Evolutionary conservation across 2,797 vertebrate genomes (phyloP), one percentile per base, ranked within the genome.

Genomic region (Odontamblyopus lacepedii): DNA sequence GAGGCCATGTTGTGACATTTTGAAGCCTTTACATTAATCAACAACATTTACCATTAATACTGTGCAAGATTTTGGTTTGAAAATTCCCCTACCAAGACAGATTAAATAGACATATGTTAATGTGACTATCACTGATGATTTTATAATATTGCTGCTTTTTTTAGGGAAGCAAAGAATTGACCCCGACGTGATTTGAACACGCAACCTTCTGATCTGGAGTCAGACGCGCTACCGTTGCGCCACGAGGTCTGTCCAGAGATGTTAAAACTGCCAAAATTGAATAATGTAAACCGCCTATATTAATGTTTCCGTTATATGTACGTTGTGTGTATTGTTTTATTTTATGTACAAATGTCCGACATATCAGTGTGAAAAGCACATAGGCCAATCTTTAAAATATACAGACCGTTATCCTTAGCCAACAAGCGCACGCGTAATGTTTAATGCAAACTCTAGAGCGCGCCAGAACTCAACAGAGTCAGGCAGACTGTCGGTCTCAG

Each of bases 131-230:
- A 16, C 0, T 23, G 9, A 12, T 57, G 23, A 29, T 4, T 13
- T 2, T 16, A 23, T 23, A 11, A 57, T 4, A 57, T 57, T 57
- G 3, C 13, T 26, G n/a, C 5, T 41, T 41, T 41, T 3, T 12
- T 27, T 29, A 65, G 27, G 3, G 8, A 48, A 41, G 12, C 16
- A 77, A 76, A 74, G 0, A 51, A 1, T 0, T 86, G 83, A 89
- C 85, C 86, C 83, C 83, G 84, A 87, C 81, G 82, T 88, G 85
- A 89, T 87, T 86, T 90, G 84, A 91, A 91, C 88, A 90, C 90
- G 86, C 84, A 90, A 86, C 88, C 89, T 90, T 90, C 88, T 90
- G 88, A 89, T 89, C 88, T 89, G 89, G 87, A 91, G 89, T 88
- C 88, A 91, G 89, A 89, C 88, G 83, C 85, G 84, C 87, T 88